Percentiles rank a stretch among this genome's conserved stretches.
These are phyloP conservation scores for Agrypnia vestita DNA, from an alignment of 1,140 invertebrate species.

Conservation along the genomic window DNA sequence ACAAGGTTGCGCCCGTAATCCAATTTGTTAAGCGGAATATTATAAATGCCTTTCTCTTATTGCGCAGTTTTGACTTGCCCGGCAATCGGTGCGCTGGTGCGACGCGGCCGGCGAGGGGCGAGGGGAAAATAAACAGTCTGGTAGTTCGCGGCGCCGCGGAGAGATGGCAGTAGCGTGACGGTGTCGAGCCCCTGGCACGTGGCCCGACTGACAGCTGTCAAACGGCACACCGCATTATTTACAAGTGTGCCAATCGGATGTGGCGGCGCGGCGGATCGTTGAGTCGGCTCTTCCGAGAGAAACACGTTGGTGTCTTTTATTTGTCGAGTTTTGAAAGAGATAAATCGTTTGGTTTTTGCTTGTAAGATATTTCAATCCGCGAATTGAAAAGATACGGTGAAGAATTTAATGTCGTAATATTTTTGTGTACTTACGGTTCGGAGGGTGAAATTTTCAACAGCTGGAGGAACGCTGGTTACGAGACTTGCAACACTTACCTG, in stretches of 20 bases:
- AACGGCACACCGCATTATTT: conserved; percentile 6
- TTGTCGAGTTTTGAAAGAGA: too few species aligned
- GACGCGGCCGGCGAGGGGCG: neutral
- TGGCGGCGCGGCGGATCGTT: conserved; percentile 14
- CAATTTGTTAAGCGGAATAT: neutral
- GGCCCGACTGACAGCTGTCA: conserved; percentile 40
- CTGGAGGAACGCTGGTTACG: neutral
- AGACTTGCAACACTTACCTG: neutral
- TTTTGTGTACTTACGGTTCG: neutral
- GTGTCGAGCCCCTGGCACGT: conserved; percentile 9
- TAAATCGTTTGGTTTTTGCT: too few species aligned
- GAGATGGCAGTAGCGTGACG: conserved; percentile 38
- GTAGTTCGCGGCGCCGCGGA: conserved; percentile 23
- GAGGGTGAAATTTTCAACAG: neutral
- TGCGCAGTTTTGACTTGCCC: neutral
- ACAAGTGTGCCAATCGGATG: conserved; percentile 21
- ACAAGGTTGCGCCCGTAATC: neutral
- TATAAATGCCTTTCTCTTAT: neutral
- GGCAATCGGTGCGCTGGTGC: neutral
- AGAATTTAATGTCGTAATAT: too few species aligned
- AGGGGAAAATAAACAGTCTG: neutral
- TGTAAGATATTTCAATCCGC: too few species aligned
- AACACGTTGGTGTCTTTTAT: neutral
- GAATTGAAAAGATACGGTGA: too few species aligned
- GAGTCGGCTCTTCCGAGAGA: neutral